Percentiles rank a stretch among this genome's conserved stretches.
Evolutionary conservation across 2,888 invertebrate genomes (phyloP).

Genomic region (Melanostoma mellinum): DNA sequence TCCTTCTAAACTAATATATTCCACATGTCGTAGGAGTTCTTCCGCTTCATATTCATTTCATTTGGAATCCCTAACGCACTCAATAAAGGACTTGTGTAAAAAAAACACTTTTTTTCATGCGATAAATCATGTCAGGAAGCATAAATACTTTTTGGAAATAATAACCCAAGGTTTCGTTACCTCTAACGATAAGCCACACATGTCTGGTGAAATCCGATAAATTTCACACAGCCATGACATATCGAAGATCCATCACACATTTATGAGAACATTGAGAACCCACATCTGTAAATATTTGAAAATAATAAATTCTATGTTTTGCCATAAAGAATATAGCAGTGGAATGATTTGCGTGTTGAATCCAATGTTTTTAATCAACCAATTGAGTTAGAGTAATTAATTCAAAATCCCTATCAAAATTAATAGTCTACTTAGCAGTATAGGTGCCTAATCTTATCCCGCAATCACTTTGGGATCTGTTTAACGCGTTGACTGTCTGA

Average conservation of each 20-base stretch:
- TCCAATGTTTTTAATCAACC: too few relatives aligned
- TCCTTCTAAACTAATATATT: too few relatives aligned
- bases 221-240: neutral
- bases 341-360: too few relatives aligned
- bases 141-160: conserved; percentile 31
- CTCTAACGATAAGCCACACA: conserved; percentile 21
- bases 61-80: neutral
- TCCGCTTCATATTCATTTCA: conserved; percentile 1
- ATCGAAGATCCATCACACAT: too few relatives aligned
- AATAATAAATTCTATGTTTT: too few relatives aligned
- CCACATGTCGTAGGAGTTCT: too few relatives aligned
- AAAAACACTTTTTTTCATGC: conserved; percentile 7
- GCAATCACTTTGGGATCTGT: conserved; percentile 65
- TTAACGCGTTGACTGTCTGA: conserved; percentile 41
- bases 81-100: neutral
- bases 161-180: conserved; percentile 25
- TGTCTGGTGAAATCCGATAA: neutral
- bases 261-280: too few relatives aligned
- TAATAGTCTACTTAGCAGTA: conserved; percentile 53
- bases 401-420: conserved; percentile 46
- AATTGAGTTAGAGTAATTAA: conserved; percentile 33
- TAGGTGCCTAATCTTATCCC: conserved; percentile 40
- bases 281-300: too few relatives aligned
- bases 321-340: too few relatives aligned
- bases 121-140: conserved; percentile 38